Base-by-base conservation (phyloP, 2,888 invertebrate species). In the Spilosoma lubricipeda region DNA sequence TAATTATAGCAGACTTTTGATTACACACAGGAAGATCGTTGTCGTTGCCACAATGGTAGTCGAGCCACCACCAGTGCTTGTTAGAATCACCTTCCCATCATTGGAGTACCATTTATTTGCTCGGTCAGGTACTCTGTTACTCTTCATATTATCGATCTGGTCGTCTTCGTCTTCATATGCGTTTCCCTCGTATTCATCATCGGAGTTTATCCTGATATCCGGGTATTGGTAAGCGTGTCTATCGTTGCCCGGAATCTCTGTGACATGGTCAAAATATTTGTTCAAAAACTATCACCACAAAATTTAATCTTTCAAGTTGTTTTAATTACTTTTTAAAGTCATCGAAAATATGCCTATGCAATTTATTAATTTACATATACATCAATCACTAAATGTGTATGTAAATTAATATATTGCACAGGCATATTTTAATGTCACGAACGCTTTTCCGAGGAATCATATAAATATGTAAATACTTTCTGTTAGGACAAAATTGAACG, bases 71-170 rank as follows among this genome's bases (percentile, higher is more conserved):
- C 90, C 92, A 11, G 90, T 82, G 71, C 87, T 89, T 18, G 89
- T 86, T 59, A 90, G 88, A 64, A 90, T 82, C 42, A 91, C 84
- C 88, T 95, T 95, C 20, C 94, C 94, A 70, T 94, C 95, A 75
- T 93, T 95, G 2, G 95, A 92, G 85, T 95, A 95, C 96, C 96
- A 96, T 89, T 96, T 96, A 86, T 96, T 96, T 7, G 96, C 95
- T 30, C 94, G 91, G 78, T 96, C 96, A 5, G 94, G 95, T 3
- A 96, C 95, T 74, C 95, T 88, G 83, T 96, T 96, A 81, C 90
- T 94, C 80, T 94, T 94, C 78, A 93, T 90, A 73, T 88, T 90
- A 59, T 92, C 90, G 36, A 84, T 88, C 23, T 92, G 92, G 33
- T 84, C 82, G 8, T 90, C 90, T 15, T 93, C 92, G 11, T 95